Conservation (phyloP, 2,888 invertebrate genomes). For the Schizaphis graminum region DNA sequence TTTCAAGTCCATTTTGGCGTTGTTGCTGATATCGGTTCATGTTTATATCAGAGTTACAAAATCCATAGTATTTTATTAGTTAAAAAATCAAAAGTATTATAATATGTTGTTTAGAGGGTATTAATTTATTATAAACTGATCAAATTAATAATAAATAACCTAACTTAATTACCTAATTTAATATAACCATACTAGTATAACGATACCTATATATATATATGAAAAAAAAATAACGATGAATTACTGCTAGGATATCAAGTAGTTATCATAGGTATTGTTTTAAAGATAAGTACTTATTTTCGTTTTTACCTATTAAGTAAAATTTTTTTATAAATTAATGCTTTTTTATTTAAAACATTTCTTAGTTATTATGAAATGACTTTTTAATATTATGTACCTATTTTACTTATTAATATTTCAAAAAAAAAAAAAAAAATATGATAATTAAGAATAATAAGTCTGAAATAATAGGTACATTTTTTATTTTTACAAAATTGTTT, state of each 20-base stretch:
- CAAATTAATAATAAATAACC: background rate
- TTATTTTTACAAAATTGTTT: background rate
- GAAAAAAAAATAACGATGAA: background rate
- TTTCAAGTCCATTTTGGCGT: background rate
- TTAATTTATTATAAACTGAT: background rate
- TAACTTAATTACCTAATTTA: too few relatives aligned
- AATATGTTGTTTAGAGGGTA: background rate
- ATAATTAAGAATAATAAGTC: background rate
- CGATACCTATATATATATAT: background rate
- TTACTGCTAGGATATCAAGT: background rate
- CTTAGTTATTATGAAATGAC: too few relatives aligned
- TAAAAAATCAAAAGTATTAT: background rate
- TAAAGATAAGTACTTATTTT: background rate
- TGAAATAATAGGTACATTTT: background rate
- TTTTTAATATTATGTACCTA: too few relatives aligned
- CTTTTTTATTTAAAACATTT: background rate
- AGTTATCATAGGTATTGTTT: background rate
- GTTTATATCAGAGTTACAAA: background rate
- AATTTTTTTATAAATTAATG: background rate
- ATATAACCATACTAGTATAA: background rate
- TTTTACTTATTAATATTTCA: too few relatives aligned
- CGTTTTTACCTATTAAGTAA: background rate
- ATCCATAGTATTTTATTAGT: background rate
- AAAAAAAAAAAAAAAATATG: background rate
- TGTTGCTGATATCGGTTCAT: background rate